Evolutionary conservation across 2,888 invertebrate species (phyloP).

Genomic region (Orgyia antiqua): DNA sequence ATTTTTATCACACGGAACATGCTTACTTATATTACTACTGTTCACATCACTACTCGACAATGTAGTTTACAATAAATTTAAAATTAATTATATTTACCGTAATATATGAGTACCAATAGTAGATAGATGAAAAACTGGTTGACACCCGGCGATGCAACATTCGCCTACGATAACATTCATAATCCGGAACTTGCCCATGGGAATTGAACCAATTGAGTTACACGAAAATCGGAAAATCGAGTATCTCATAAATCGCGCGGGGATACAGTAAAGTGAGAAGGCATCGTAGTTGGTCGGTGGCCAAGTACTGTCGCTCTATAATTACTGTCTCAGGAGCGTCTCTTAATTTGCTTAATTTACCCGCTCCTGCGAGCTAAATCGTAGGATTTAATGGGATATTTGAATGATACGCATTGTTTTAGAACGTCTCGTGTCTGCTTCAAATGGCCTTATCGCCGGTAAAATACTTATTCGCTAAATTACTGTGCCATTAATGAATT

Average conservation of each 20-base stretch:
- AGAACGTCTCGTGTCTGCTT: constrained; percentile 53
- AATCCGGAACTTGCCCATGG: constrained; percentile 47
- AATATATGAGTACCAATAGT: too few species aligned
- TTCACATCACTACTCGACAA: too few species aligned
- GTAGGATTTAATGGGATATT: constrained; percentile 68
- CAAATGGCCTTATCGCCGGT: constrained; percentile 39
- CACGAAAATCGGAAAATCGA: constrained; percentile 49
- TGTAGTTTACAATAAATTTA: too few species aligned
- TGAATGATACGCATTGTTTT: constrained; percentile 70
- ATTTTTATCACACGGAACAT: too few species aligned
- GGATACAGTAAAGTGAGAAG: constrained; percentile 27
- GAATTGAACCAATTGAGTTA: constrained; percentile 47
- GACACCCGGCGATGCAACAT: constrained; percentile 30
- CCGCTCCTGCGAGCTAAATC: constrained; percentile 60
- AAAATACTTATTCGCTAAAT: constrained; percentile 27
- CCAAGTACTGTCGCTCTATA: constrained; percentile 64
- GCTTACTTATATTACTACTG: too few species aligned
- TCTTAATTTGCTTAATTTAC: constrained; percentile 76
- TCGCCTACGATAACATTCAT: constrained; percentile 50
- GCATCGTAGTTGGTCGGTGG: constrained; percentile 49
- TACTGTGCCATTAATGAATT: constrained; percentile 21
- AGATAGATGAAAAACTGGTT: constrained; percentile 20
- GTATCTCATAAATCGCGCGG: constrained; percentile 42
- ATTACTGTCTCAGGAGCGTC: constrained; percentile 68
- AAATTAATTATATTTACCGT: too few species aligned